A percentile compares a stretch with the other conserved stretches of the same genome.
Conservation (phyloP, 2,888 invertebrate genomes). For the Pseudeuparius sepicola region DNA sequence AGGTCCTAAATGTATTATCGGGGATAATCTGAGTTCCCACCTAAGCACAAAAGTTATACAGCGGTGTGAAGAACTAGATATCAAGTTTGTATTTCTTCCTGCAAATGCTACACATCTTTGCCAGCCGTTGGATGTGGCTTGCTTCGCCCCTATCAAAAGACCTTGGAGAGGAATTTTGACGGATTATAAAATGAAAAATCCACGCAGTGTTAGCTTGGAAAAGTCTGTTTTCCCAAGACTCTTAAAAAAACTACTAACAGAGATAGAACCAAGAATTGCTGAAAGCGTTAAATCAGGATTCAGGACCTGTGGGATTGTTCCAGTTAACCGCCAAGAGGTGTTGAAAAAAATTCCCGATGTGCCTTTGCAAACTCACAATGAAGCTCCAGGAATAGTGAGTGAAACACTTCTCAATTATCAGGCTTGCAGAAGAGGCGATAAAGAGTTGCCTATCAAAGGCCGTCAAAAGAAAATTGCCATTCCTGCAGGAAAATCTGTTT, state of each 20-base stretch:
- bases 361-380: conserved; percentile 1
- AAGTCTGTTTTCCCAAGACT: too few relatives aligned
- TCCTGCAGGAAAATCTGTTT: conserved; percentile 2
- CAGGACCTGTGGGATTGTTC: conserved; percentile 4
- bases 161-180: conserved; percentile 1
- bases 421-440: conserved; percentile 5
- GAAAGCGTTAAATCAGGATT: conserved; percentile 3
- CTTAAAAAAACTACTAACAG: neutral
- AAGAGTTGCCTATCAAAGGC: conserved; percentile 4
- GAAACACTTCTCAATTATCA: conserved; percentile 5
- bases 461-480: neutral
- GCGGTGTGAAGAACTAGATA: too few relatives aligned
- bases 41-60: too few relatives aligned
- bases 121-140: too few relatives aligned
- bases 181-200: conserved; percentile 6
- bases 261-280: conserved; percentile 2
- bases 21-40: too few relatives aligned
- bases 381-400: conserved; percentile 5
- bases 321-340: conserved; percentile 3
- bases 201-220: too few relatives aligned
- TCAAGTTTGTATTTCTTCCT: too few relatives aligned
- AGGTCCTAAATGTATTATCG: too few relatives aligned
- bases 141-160: conserved; percentile 2
- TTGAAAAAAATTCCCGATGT: conserved; percentile 1
- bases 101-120: too few relatives aligned